A percentile compares a stretch with the other conserved stretches of the same genome.
phyloP scores from a whole-genome alignment of 2,888 invertebrate species.

The Brachycybe producta region DNA sequence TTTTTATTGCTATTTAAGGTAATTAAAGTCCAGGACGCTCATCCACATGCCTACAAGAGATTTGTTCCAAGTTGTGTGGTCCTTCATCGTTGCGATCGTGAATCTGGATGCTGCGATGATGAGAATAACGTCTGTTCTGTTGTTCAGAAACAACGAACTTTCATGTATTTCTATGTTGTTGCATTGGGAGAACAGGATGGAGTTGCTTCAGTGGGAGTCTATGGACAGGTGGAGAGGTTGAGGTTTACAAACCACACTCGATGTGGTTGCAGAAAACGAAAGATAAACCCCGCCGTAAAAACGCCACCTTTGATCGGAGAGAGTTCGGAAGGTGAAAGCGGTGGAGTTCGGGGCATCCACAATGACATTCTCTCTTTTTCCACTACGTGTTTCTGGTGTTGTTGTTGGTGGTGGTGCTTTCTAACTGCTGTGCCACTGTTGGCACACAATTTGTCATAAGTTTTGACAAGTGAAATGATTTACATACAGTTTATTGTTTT shows the following conservation, averaged over 20 bases:
- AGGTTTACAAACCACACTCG: constrained; percentile 24
- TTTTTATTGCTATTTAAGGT: constrained; percentile 22
- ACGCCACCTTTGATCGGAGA: constrained; percentile 2
- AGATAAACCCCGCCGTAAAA: not conserved
- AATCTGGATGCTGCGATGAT: constrained; percentile 31
- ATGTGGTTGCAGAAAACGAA: constrained; percentile 22
- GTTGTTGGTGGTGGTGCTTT: too few relatives aligned
- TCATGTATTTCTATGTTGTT: constrained; percentile 22
- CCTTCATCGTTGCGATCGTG: constrained; percentile 31
- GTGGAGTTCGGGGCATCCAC: too few relatives aligned
- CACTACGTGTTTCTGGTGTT: too few relatives aligned
- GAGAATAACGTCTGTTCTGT: constrained; percentile 28
- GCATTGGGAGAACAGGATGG: constrained; percentile 13
- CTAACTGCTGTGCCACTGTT: too few relatives aligned
- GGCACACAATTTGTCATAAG: too few relatives aligned
- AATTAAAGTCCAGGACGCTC: constrained; percentile 28
- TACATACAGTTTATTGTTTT: too few relatives aligned
- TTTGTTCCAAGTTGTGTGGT: constrained; percentile 33
- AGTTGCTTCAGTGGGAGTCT: constrained; percentile 7
- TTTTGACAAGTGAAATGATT: too few relatives aligned
- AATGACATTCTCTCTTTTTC: too few relatives aligned
- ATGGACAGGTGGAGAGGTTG: constrained; percentile 22
- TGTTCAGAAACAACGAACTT: constrained; percentile 20
- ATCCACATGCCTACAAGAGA: constrained; percentile 26
- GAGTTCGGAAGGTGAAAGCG: too few relatives aligned